Evolutionary conservation across 2,113 vertebrate genomes (phyloP).

Genomic region (Camelus bactrianus): DNA sequence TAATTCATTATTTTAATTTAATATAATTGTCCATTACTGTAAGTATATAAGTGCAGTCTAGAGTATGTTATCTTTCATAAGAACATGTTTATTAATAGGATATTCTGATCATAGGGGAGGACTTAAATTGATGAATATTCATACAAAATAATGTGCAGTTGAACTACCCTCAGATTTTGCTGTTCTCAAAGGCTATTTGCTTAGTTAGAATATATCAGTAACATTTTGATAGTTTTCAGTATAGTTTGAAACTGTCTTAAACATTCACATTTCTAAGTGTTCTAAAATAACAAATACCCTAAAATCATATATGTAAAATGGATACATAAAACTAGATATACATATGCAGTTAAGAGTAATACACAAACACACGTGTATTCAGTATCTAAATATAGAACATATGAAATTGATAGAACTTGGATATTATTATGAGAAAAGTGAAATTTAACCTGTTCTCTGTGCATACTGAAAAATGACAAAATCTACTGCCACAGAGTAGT

Average conservation of each 20-base stretch:
- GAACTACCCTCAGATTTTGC: background rate
- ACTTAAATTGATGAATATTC: background rate
- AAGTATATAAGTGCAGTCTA: background rate
- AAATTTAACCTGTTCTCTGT: background rate
- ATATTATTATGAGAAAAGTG: background rate
- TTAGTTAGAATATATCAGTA: slow-evolving; percentile 21
- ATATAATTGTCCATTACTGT: background rate
- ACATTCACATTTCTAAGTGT: background rate
- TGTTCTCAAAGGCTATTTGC: background rate
- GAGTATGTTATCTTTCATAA: background rate
- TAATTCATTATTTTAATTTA: slow-evolving; percentile 50
- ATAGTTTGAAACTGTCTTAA: background rate
- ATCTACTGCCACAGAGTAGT: slow-evolving; percentile 3
- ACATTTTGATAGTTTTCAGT: background rate
- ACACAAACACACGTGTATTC: background rate
- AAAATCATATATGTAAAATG: slow-evolving; percentile 34
- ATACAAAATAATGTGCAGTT: background rate
- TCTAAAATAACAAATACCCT: background rate
- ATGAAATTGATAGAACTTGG: background rate
- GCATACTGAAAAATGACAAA: slow-evolving; percentile 22
- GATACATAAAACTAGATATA: background rate
- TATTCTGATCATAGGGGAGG: background rate
- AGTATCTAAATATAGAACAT: background rate
- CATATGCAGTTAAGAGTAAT: background rate
- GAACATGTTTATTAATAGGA: background rate